Evolutionary conservation across 2,797 vertebrate genomes (phyloP).

Genomic region (Microcaecilia unicolor): DNA sequence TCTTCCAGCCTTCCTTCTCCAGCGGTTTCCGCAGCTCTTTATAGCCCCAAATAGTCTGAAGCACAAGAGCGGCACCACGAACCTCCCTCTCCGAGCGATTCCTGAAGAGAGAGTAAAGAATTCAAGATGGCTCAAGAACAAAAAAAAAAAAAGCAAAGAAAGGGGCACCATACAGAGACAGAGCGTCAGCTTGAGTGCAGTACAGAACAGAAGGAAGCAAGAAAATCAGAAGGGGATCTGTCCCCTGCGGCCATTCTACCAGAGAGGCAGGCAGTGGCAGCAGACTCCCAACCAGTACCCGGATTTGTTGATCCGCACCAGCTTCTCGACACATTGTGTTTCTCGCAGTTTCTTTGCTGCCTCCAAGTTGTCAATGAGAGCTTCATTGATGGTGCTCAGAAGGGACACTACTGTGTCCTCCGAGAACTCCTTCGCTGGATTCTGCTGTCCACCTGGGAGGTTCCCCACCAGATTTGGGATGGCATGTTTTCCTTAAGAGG

Average conservation of each 20-base stretch:
- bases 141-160: no score
- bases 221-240: no score
- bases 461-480: conserved; percentile 80
- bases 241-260: no score
- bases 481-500: conserved; percentile 72
- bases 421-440: conserved; percentile 66
- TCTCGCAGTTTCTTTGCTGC: conserved; percentile 82
- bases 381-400: conserved; percentile 83
- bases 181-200: no score
- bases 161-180: no score
- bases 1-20: conserved; percentile 96
- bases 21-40: conserved; percentile 85
- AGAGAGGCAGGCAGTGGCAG: no score
- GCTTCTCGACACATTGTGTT: conserved; percentile 85
- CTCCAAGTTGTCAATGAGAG: conserved; percentile 80
- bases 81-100: conserved; percentile 88
- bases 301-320: conserved; percentile 91
- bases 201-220: not conserved
- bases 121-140: no score
- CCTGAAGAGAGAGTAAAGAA: conserved; percentile 54
- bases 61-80: conserved; percentile 75
- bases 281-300: conserved; percentile 62
- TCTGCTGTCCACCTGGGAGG: conserved; percentile 79
- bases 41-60: conserved; percentile 88
- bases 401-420: conserved; percentile 87